Evolutionary conservation across 2,113 vertebrate species (phyloP).

Genomic region (Nematolebias whitei): DNA sequence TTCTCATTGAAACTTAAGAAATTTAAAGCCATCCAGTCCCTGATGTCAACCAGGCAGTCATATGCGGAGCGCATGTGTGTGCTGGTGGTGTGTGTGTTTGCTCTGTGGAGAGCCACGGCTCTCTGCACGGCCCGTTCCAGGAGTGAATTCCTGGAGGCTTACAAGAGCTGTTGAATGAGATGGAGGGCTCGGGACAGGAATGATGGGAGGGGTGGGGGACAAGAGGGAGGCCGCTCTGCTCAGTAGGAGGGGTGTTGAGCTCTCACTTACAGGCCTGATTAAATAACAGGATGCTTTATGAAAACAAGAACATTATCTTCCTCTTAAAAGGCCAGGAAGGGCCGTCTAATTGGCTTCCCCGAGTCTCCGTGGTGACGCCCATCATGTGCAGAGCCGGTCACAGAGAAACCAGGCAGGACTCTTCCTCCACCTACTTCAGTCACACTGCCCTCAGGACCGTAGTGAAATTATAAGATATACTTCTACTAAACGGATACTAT

Average conservation of each 20-base stretch:
- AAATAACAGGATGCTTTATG: slow-evolving; percentile 81
- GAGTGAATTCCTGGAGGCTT: slow-evolving; percentile 77
- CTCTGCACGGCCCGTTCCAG: slow-evolving; percentile 68
- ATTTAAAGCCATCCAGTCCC: no score
- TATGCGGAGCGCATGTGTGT: slow-evolving; percentile 30
- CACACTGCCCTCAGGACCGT: slow-evolving; percentile 38
- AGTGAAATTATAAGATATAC: background rate
- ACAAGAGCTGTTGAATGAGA: slow-evolving; percentile 78
- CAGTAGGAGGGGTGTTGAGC: slow-evolving; percentile 64
- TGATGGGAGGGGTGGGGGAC: slow-evolving; percentile 52
- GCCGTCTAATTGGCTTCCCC: slow-evolving; percentile 70
- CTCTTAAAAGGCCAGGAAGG: slow-evolving; percentile 73
- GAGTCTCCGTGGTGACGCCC: slow-evolving; percentile 45
- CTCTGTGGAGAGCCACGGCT: slow-evolving; percentile 66
- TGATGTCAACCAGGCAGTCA: no score
- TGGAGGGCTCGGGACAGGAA: slow-evolving; percentile 74
- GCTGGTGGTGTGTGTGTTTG: slow-evolving; percentile 44
- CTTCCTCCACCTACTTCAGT: slow-evolving; percentile 25
- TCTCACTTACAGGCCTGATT: slow-evolving; percentile 79
- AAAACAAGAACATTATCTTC: slow-evolving; percentile 79
- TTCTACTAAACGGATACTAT: no score
- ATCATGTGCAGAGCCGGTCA: slow-evolving; percentile 25
- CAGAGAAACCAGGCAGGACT: slow-evolving; percentile 36
- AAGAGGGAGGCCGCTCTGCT: slow-evolving; percentile 35
- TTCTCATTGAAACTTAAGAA: no score